A percentile compares a stretch with the other conserved stretches of the same genome.
Evolutionary conservation across 2,113 vertebrate species (phyloP).

Genomic region (Oncorhynchus keta): DNA sequence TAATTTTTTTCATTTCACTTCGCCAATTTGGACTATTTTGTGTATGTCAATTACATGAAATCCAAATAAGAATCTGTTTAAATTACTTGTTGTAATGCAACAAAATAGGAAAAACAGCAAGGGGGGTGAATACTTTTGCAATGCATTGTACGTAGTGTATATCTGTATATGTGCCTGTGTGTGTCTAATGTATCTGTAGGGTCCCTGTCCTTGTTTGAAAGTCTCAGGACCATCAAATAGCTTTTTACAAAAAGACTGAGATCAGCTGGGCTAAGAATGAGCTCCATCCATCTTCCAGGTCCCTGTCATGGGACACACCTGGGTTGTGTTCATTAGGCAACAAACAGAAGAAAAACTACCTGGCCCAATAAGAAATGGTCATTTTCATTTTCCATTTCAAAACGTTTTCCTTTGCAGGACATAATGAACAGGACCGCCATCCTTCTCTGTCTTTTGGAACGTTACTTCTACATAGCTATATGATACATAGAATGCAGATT

Average conservation of each 20-base stretch:
- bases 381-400: neutral
- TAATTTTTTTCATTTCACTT: too few relatives aligned
- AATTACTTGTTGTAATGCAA: too few relatives aligned
- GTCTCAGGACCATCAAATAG: neutral
- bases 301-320: neutral
- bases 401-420: neutral
- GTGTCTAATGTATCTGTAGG: neutral
- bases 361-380: neutral
- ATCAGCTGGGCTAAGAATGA: neutral
- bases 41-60: too few relatives aligned
- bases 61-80: too few relatives aligned
- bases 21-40: too few relatives aligned
- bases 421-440: too few relatives aligned
- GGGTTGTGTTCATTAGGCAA: neutral
- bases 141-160: neutral
- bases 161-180: constrained; percentile 11
- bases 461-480: neutral
- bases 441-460: neutral
- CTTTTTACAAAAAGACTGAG: neutral
- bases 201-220: neutral
- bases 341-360: neutral
- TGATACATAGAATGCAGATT: neutral
- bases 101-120: too few relatives aligned
- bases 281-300: neutral
- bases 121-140: too few relatives aligned